Evolutionary conservation across 2,113 vertebrate species (phyloP).

Genomic region (Nannobrachium achirus): DNA sequence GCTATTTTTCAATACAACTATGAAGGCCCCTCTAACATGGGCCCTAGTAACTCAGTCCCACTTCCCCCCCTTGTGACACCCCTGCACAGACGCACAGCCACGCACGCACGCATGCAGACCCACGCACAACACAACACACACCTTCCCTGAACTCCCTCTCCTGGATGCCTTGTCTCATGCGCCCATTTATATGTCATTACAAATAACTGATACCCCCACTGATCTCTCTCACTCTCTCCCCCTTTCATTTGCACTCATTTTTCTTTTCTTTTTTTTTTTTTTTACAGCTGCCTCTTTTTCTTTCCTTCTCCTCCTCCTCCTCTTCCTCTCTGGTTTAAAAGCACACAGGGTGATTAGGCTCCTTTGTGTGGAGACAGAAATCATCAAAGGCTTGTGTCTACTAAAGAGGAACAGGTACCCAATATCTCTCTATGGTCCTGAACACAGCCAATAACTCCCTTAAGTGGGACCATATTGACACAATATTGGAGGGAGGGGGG

Average conservation of each 20-base stretch:
- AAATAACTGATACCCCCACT: conserved; percentile 41
- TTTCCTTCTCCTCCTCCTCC: conserved; percentile 4
- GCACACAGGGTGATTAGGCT: conserved; percentile 37
- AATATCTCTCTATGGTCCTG: conserved; percentile 47
- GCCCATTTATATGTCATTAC: conserved; percentile 60
- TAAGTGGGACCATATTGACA: conserved; percentile 74
- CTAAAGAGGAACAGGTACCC: conserved; percentile 67
- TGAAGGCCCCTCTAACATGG: too few relatives aligned
- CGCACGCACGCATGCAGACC: conserved; percentile 16
- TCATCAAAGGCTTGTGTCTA: conserved; percentile 71
- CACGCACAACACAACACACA: conserved; percentile 36
- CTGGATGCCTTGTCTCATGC: conserved; percentile 48
- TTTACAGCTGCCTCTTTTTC: conserved; percentile 53
- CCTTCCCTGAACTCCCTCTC: conserved; percentile 25
- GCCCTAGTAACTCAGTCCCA: too few relatives aligned
- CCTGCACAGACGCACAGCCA: neutral
- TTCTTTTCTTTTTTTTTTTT: conserved; percentile 72
- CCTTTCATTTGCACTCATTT: conserved; percentile 57
- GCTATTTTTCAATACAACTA: too few relatives aligned
- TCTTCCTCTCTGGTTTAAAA: conserved; percentile 47
- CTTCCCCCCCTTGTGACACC: too few relatives aligned
- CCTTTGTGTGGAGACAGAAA: conserved; percentile 57
- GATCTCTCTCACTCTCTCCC: neutral
- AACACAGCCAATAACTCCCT: conserved; percentile 58
- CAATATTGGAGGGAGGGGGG: conserved; percentile 59